These are phyloP conservation scores for Amphiprion percula DNA, from an alignment of 2,113 vertebrate species.

Conservation along the genomic window DNA sequence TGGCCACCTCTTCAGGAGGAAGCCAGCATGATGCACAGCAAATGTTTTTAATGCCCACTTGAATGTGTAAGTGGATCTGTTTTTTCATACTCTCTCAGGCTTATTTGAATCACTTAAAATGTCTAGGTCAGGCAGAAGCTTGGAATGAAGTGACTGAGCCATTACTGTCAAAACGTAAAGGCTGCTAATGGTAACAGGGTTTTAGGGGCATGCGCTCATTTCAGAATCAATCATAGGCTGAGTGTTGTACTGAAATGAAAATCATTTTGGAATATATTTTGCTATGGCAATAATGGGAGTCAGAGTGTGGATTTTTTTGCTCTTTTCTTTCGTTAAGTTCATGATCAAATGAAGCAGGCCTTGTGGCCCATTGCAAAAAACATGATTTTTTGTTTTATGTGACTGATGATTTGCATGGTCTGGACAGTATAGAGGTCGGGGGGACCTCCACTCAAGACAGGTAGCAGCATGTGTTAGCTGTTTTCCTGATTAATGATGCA, in stretches of 20 bases:
- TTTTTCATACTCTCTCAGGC: slow-evolving; percentile 52
- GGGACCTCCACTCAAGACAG: slow-evolving; percentile 59
- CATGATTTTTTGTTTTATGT: slow-evolving; percentile 62
- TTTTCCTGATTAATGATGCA: slow-evolving; percentile 82
- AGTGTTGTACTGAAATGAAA: slow-evolving; percentile 65
- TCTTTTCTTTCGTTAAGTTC: slow-evolving; percentile 53
- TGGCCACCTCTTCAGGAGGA: slow-evolving; percentile 50
- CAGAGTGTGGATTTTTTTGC: slow-evolving; percentile 25
- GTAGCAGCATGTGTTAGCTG: slow-evolving; percentile 75
- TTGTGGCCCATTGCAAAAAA: slow-evolving; percentile 69
- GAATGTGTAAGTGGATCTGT: slow-evolving; percentile 60
- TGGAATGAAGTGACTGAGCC: slow-evolving; percentile 68
- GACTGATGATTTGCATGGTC: slow-evolving; percentile 61
- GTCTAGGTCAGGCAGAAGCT: slow-evolving; percentile 64
- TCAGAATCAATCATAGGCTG: slow-evolving; percentile 75
- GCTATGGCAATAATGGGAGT: slow-evolving; percentile 59
- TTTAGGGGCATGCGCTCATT: slow-evolving; percentile 67
- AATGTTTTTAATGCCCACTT: slow-evolving; percentile 72
- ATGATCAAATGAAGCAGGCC: slow-evolving; percentile 68
- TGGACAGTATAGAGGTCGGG: slow-evolving; percentile 56
- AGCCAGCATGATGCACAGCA: slow-evolving; percentile 60
- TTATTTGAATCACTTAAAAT: slow-evolving; percentile 75
- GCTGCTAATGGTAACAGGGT: slow-evolving; percentile 61
- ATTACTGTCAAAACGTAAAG: slow-evolving; percentile 76
- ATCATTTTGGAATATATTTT: slow-evolving; percentile 76